Evolutionary conservation across 2,113 vertebrate species (phyloP), one percentile per base, ranked within the genome.

Genomic region (Ginglymostoma cirratum): DNA sequence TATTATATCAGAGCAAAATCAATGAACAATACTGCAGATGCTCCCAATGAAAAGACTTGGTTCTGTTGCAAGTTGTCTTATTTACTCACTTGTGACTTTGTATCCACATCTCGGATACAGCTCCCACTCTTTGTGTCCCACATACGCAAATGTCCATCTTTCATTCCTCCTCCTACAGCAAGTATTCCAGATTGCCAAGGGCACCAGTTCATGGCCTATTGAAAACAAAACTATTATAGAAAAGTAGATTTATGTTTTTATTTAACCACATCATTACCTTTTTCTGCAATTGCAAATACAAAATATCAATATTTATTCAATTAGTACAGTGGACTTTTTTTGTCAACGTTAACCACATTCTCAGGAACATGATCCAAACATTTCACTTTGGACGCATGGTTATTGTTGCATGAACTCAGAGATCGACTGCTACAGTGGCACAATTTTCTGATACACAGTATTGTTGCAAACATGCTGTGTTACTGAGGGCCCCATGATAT

Each of bases 171-270:
- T 87, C 98, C 98, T 5, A 98, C 97, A 93, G 97, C 98, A 95
- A 98, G 97, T 67, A 97, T 94, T 45, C 97, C 90, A 78, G 97
- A 96, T 96, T 98, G 97, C 98, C 98, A 98, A 87, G 98, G 97
- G 97, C 98, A 98, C 98, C 98, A 98, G 67, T 96, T 97, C 96
- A 98, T 96, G 19, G 98, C 98, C 98, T 98, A 17, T 42, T 96
- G 42, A 86, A 89, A 96, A 67, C 7, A 17, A 34, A 42, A 85
- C 38, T 95, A 61, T 76, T 78, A 61, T 30, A 61, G n/a, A 95
- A 80, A 80, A 55, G 61, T 61, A 95, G 19, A 78, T 61, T 76
- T 30, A 27, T 72, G 48, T 72, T 72, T 65, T 95, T 72, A 24
- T 2, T 2, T 27, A 95, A 10, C 8, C 0, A n/a, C 24, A 93